Percentiles rank a stretch among this genome's conserved stretches.
Evolutionary conservation across 2,888 invertebrate genomes (phyloP).

Genomic region (Acleris holmiana): DNA sequence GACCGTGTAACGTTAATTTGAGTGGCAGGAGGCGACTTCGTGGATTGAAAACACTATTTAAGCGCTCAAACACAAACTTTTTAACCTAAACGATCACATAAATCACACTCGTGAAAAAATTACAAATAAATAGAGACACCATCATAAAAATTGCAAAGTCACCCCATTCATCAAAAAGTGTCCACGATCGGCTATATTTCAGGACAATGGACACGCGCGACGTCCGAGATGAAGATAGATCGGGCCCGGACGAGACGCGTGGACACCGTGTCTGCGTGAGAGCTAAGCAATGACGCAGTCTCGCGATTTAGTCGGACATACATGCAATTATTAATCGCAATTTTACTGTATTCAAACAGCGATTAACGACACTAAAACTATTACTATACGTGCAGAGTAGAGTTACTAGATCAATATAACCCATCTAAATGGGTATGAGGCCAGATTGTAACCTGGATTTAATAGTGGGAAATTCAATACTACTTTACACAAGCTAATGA

Average conservation of each 20-base stretch:
- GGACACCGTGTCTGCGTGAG: conserved; percentile 68
- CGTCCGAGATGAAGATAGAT: conserved; percentile 76
- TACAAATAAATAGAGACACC: background rate
- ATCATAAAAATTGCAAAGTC: background rate
- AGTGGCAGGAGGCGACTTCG: too few species aligned
- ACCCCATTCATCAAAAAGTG: conserved; percentile 15
- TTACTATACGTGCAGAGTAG: too few species aligned
- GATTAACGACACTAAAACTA: background rate
- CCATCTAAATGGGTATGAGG: too few species aligned
- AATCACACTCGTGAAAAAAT: too few species aligned
- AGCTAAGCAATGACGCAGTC: background rate
- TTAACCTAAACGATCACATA: too few species aligned
- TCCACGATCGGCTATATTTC: conserved; percentile 19
- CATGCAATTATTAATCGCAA: background rate
- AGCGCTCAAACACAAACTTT: too few species aligned
- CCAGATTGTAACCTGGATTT: too few species aligned
- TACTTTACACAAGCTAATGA: too few species aligned
- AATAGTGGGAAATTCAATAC: too few species aligned
- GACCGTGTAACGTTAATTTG: too few species aligned
- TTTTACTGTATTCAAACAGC: background rate
- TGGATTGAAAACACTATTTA: too few species aligned
- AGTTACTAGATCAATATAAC: too few species aligned
- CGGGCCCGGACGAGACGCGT: conserved; percentile 62
- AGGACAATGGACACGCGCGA: conserved; percentile 56
- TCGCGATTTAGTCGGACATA: background rate